Percentiles rank a stretch among this genome's conserved stretches.
phyloP scores from a whole-genome alignment of 1,140 invertebrate genomes.

The Bombus confusus region DNA sequence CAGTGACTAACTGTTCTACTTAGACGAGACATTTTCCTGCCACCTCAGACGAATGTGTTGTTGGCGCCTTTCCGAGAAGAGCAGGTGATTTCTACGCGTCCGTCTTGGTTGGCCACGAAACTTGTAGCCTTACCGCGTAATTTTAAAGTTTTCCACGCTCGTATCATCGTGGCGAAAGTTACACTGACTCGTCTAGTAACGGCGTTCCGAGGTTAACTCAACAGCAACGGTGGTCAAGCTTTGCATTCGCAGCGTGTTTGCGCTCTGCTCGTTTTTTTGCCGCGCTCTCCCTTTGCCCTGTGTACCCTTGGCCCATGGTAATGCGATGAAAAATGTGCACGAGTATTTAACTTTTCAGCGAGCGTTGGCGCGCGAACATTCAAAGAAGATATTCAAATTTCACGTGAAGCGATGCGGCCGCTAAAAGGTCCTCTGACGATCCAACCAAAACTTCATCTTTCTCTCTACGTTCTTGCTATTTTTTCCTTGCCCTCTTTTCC shows the following conservation, averaged over 20 bases:
- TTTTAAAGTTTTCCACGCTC: constrained; percentile 11
- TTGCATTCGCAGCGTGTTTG: constrained; percentile 4
- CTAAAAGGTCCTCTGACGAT: background rate
- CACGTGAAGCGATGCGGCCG: background rate
- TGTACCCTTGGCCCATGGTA: background rate
- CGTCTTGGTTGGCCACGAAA: background rate
- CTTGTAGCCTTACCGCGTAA: constrained; percentile 9
- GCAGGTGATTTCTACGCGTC: background rate
- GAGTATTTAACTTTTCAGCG: constrained; percentile 14
- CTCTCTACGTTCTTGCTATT: no score
- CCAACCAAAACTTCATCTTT: background rate
- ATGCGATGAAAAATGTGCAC: background rate
- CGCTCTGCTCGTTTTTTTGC: background rate
- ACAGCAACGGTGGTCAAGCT: constrained; percentile 25
- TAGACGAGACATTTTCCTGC: background rate
- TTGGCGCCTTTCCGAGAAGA: background rate
- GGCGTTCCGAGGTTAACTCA: constrained; percentile 1
- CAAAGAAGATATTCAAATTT: constrained; percentile 17
- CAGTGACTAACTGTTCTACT: constrained; percentile 6
- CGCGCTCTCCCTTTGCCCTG: background rate
- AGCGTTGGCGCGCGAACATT: background rate
- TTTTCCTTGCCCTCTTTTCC: no score
- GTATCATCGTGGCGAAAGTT: constrained; percentile 1
- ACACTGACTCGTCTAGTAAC: constrained; percentile 21
- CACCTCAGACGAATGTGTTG: background rate